Evolutionary conservation across 2,113 vertebrate species (phyloP).

Genomic region (Isurus oxyrinchus): DNA sequence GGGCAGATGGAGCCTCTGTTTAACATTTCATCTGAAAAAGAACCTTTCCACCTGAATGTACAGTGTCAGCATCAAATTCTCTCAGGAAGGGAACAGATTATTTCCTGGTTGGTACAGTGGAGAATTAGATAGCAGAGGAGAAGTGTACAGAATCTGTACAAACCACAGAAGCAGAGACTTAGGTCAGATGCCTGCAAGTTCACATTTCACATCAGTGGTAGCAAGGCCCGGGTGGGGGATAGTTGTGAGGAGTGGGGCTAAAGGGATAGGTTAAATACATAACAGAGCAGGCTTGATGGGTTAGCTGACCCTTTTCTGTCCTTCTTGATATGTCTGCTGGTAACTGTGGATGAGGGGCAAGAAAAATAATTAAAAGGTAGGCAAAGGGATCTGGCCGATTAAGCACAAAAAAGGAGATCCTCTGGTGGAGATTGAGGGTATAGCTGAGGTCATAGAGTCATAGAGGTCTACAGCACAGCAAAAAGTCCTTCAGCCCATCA

Average conservation of each 20-base stretch:
- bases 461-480: no score
- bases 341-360: background rate
- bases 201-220: background rate
- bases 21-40: no score
- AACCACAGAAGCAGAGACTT: background rate
- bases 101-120: background rate
- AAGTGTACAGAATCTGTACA: background rate
- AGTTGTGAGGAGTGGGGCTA: background rate
- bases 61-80: background rate
- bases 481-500: no score
- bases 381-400: no score
- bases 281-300: background rate
- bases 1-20: no score
- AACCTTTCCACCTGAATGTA: no score
- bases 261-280: background rate
- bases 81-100: background rate
- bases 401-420: no score
- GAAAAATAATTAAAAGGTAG: no score
- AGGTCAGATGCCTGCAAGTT: background rate
- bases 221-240: no score
- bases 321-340: background rate
- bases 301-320: background rate
- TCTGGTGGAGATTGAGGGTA: no score
- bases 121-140: background rate
- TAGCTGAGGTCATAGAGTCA: no score